Evolutionary conservation across 2,888 invertebrate species (phyloP), one percentile per base, ranked within the genome.

Genomic region (Physocephala rufipes): DNA sequence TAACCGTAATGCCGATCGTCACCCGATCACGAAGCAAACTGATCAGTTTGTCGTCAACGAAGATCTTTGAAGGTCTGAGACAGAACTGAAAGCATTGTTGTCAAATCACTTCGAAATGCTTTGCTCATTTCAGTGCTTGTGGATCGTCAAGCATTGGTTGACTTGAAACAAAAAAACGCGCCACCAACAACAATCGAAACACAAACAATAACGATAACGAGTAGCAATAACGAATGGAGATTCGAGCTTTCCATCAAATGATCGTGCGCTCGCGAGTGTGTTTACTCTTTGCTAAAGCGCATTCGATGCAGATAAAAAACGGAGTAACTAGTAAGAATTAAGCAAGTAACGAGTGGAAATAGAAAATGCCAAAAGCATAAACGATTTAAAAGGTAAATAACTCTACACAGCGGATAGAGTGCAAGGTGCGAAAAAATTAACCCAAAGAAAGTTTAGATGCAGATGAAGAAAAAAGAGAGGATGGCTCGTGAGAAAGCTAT

Each of bases 1-100:
- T 49, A 49, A 26, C 28, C 65, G 72, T 75, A 76, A 77, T 77
- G 76, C 75, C 79, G n/a, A n/a, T n/a, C n/a, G 73, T 64, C 78
- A 76, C 74, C 79, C 79, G 81, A 79, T 79, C 81, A 76, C 75
- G 77, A 79, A 78, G 75, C 77, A 70, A 75, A 79, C 79, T 81
- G 81, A 81, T 78, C 76, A 67, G 74, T 73, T 76, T 73, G 77
- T 76, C 78, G 77, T 71, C 73, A 74, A 61, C 73, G 78, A 68
- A 74, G 75, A 77, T 72, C 74, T 71, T 73, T 74, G 74, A 75
- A 75, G 74, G 75, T 74, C 73, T 74, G 71, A n/a, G n/a, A n/a
- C n/a, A n/a, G n/a, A 74, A 74, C 26, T 51, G 16, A 28, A 59
- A 69, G 30, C 36, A 7, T 36, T 36, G 36, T 36, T 59, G 59